Evolutionary conservation across 1,140 invertebrate species (phyloP).

Genomic region (Dolichoris vasculosae): DNA sequence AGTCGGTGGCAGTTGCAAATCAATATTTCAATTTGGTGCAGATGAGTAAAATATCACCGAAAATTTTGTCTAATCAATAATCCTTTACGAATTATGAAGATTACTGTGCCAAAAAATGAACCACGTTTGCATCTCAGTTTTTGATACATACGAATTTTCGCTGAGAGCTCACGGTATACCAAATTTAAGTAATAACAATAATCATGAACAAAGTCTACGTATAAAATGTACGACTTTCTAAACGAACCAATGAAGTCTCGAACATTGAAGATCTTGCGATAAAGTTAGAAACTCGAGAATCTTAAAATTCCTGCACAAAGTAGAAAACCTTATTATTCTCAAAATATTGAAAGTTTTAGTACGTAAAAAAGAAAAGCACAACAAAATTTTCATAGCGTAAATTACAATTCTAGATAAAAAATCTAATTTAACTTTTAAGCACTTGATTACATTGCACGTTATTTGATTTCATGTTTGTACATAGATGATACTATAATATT

Average conservation of each 20-base stretch:
- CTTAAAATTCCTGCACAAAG: neutral
- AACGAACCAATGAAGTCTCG: too few relatives aligned
- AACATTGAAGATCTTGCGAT: too few relatives aligned
- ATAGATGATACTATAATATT: neutral
- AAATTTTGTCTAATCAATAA: too few relatives aligned
- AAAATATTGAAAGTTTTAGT: neutral
- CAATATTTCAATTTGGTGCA: neutral
- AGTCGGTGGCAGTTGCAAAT: neutral
- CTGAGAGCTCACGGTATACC: too few relatives aligned
- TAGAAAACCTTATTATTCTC: neutral
- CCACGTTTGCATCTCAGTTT: too few relatives aligned
- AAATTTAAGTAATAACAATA: too few relatives aligned
- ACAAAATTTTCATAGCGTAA: neutral
- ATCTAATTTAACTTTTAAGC: neutral
- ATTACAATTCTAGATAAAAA: neutral
- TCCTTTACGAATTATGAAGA: too few relatives aligned
- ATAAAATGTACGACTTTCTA: too few relatives aligned
- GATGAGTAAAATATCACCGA: neutral
- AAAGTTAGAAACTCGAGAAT: neutral
- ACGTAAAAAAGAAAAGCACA: neutral
- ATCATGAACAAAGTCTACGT: too few relatives aligned
- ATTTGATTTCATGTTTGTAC: neutral
- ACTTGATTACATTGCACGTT: neutral
- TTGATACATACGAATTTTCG: too few relatives aligned
- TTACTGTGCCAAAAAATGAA: too few relatives aligned